Evolutionary conservation across 2,888 invertebrate species (phyloP).

Genomic region (Seladonia tumulorum): DNA sequence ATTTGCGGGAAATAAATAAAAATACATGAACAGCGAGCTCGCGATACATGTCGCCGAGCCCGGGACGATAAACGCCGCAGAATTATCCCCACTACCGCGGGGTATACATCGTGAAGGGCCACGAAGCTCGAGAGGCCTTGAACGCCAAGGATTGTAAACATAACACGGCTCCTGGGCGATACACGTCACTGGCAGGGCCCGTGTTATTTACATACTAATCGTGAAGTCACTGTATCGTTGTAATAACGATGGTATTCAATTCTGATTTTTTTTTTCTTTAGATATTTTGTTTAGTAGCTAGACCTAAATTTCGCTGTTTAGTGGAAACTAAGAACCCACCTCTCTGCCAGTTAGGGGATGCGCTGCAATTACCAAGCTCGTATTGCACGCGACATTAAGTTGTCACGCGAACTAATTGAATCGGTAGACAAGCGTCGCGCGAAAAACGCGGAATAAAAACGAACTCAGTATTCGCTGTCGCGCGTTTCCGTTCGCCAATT

Average conservation of each 20-base stretch:
- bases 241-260: neutral
- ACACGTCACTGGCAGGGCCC: too few species aligned
- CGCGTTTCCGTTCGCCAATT: slow-evolving; percentile 18
- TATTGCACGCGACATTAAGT: neutral
- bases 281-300: neutral
- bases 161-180: too few species aligned
- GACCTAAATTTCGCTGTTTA: neutral
- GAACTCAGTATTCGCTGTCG: neutral
- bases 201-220: too few species aligned
- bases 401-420: slow-evolving; percentile 5
- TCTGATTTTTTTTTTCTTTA: neutral
- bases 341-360: neutral
- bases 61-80: too few species aligned
- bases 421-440: neutral
- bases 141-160: too few species aligned
- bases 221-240: neutral
- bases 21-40: too few species aligned
- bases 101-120: too few species aligned
- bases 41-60: too few species aligned
- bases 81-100: too few species aligned
- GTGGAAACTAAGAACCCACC: neutral
- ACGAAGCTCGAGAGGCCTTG: too few species aligned
- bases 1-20: too few species aligned
- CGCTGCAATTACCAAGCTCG: neutral
- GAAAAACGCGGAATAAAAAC: neutral